Evolutionary conservation across 2,113 vertebrate genomes (phyloP).

Genomic region (Chitala chitala): DNA sequence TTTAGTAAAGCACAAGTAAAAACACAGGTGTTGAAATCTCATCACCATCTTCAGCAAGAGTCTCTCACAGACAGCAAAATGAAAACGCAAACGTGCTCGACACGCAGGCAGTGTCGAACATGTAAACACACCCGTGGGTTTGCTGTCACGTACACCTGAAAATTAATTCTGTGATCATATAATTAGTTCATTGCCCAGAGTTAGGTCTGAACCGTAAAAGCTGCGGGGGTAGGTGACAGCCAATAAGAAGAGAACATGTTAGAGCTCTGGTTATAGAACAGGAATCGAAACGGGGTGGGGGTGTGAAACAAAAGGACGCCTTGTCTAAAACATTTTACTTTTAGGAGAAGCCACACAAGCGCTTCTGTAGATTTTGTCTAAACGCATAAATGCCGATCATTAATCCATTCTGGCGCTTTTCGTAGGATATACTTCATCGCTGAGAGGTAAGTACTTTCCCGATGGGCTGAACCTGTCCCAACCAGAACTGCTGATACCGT

Average conservation of each 20-base stretch:
- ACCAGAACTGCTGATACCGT: conserved; percentile 4
- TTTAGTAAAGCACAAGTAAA: too few species aligned
- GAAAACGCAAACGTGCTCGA: too few species aligned
- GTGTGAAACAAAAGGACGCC: background rate
- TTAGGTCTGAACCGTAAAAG: background rate
- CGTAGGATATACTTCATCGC: background rate
- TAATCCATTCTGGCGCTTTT: background rate
- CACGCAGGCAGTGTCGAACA: too few species aligned
- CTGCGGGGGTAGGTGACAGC: background rate
- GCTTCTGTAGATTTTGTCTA: background rate
- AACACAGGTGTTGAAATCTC: too few species aligned
- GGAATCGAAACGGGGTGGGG: conserved; percentile 12
- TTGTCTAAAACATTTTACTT: too few species aligned
- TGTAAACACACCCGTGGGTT: too few species aligned
- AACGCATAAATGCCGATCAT: conserved; percentile 16
- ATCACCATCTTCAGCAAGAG: too few species aligned
- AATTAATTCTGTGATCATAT: background rate
- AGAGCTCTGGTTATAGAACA: conserved; percentile 12
- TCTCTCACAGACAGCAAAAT: too few species aligned
- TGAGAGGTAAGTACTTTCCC: conserved; percentile 9
- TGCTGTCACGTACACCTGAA: too few species aligned
- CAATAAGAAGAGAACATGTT: conserved; percentile 28
- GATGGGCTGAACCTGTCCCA: background rate
- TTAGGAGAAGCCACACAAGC: background rate
- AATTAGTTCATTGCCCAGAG: background rate